These are phyloP conservation scores for Phocoena sinus DNA, from an alignment of 2,113 vertebrate genomes.

Conservation along the genomic window DNA sequence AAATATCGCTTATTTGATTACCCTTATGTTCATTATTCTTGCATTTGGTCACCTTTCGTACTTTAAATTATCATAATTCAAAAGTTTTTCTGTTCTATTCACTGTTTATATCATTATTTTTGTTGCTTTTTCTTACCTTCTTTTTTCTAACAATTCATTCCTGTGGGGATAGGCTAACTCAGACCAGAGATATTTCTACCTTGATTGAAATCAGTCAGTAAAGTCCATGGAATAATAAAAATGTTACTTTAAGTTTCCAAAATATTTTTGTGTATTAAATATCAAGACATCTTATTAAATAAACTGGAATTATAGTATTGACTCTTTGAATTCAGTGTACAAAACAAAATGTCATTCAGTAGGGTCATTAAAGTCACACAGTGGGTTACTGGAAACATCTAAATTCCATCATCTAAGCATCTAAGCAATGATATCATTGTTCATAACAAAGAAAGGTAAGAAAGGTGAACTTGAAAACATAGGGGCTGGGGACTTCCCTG, in stretches of 20 bases:
- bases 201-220: neutral
- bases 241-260: neutral
- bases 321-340: neutral
- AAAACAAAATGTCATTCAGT: neutral
- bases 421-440: neutral
- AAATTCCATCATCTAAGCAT: neutral
- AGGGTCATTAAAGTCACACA: neutral
- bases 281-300: neutral
- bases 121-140: neutral
- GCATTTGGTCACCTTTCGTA: neutral
- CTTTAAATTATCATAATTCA: neutral
- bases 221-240: neutral
- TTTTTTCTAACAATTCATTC: neutral
- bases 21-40: neutral
- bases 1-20: neutral
- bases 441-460: neutral
- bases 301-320: neutral
- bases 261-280: neutral
- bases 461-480: neutral
- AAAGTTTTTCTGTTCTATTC: neutral
- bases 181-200: neutral
- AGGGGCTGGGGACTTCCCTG: no score
- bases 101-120: neutral
- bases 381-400: neutral
- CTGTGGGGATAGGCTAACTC: neutral